Conservation (phyloP, 2,113 vertebrate genomes). For the Hemichromis elongatus region DNA sequence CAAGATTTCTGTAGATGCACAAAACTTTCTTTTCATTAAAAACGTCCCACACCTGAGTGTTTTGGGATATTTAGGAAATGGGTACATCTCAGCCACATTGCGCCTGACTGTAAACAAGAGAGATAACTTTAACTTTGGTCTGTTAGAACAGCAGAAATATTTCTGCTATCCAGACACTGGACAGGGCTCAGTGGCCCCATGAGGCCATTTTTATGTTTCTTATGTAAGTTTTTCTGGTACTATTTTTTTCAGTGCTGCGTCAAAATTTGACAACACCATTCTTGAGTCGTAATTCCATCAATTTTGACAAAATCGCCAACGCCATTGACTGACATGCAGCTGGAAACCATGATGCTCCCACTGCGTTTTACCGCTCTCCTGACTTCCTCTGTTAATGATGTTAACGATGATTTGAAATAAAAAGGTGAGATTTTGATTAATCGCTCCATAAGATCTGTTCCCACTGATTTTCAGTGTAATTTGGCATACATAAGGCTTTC, state of each 20-base stretch:
- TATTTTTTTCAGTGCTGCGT: neutral
- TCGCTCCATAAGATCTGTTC: neutral
- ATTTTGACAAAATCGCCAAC: neutral
- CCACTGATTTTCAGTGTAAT: neutral
- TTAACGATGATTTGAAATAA: neutral
- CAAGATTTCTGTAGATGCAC: neutral
- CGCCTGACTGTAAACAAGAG: neutral
- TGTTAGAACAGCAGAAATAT: neutral
- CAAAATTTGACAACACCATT: neutral
- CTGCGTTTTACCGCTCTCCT: neutral
- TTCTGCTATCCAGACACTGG: neutral
- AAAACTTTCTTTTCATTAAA: neutral
- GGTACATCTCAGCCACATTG: neutral
- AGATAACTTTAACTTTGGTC: neutral
- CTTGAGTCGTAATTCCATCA: neutral
- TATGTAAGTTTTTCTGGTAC: neutral
- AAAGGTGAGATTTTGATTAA: neutral
- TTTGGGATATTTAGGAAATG: neutral
- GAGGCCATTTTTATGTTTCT: neutral
- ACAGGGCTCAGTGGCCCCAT: neutral
- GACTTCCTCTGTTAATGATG: neutral
- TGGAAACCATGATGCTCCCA: neutral
- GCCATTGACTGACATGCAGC: rapidly evolving
- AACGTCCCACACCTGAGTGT: neutral
- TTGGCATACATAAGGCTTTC: neutral